phyloP scores from a whole-genome alignment of 2,888 invertebrate species.

The Cryptus armator region DNA sequence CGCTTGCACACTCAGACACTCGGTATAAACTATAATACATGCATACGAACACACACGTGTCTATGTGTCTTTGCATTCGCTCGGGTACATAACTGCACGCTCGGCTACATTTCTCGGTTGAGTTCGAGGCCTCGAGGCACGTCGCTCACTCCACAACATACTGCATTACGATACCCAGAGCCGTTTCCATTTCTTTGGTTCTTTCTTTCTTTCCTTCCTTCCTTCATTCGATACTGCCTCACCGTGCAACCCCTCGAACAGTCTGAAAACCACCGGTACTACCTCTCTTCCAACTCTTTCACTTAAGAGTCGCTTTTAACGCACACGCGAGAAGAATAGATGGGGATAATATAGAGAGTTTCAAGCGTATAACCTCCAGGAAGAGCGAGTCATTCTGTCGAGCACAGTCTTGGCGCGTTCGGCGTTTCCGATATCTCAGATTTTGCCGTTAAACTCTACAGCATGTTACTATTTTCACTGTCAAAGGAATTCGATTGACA shows the following conservation, averaged over 20 bases:
- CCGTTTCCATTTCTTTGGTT: constrained; percentile 54
- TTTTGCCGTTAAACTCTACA: not conserved
- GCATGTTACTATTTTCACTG: not conserved
- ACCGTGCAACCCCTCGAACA: constrained; percentile 28
- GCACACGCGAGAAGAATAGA: constrained; percentile 41
- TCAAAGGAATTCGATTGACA: not conserved
- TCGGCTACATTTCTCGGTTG: constrained; percentile 72
- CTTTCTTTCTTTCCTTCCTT: constrained; percentile 48
- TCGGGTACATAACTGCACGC: constrained; percentile 72
- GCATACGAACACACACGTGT: constrained; percentile 1
- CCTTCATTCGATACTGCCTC: constrained; percentile 58
- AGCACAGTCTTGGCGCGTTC: constrained; percentile 38
- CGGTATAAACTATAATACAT: constrained; percentile 4
- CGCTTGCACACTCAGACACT: not conserved
- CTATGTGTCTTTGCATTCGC: constrained; percentile 71
- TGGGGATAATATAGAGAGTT: constrained; percentile 39
- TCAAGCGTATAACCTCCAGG: constrained; percentile 44
- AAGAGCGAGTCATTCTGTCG: constrained; percentile 58
- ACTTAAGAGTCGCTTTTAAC: constrained; percentile 62
- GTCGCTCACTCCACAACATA: constrained; percentile 72
- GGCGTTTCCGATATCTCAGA: constrained; percentile 28
- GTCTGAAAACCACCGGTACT: constrained; percentile 43
- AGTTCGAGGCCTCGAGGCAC: constrained; percentile 73
- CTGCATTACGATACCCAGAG: constrained; percentile 78
- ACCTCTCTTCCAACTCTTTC: constrained; percentile 40